These are phyloP conservation scores for Chlorodrepanis virens DNA, from an alignment of 2,113 vertebrate species.

Conservation along the genomic window DNA sequence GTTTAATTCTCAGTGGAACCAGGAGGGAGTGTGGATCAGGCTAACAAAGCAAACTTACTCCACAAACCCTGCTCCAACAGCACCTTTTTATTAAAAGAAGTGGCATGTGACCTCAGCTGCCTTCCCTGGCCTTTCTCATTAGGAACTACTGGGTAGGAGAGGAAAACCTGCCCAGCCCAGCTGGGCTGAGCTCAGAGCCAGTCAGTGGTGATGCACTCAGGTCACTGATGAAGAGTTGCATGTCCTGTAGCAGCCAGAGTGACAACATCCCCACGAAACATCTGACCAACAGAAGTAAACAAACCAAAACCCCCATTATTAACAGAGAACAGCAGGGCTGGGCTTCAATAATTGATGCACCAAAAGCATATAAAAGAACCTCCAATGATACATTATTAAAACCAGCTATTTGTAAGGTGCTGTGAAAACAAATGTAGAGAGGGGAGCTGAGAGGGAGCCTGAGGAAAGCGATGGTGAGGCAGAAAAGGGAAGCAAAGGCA, in stretches of 20 bases:
- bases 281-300: neutral
- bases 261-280: neutral
- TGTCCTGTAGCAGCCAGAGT: neutral
- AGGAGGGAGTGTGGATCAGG: neutral
- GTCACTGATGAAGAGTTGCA: neutral
- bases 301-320: slow-evolving; percentile 9
- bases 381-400: slow-evolving; percentile 61
- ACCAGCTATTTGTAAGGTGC: slow-evolving; percentile 44
- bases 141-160: neutral
- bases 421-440: slow-evolving; percentile 39
- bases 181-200: neutral
- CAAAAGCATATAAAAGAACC: slow-evolving; percentile 10
- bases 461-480: neutral
- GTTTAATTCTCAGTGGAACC: neutral
- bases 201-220: neutral
- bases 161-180: neutral
- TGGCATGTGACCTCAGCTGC: neutral
- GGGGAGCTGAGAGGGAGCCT: neutral
- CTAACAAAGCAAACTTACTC: neutral
- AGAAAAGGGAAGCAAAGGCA: neutral
- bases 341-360: slow-evolving; percentile 61
- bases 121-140: neutral
- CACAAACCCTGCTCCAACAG: neutral
- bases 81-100: neutral
- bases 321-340: neutral